Evolutionary conservation across 2,888 invertebrate genomes (phyloP).

Genomic region (Cheilosia vernalis): DNA sequence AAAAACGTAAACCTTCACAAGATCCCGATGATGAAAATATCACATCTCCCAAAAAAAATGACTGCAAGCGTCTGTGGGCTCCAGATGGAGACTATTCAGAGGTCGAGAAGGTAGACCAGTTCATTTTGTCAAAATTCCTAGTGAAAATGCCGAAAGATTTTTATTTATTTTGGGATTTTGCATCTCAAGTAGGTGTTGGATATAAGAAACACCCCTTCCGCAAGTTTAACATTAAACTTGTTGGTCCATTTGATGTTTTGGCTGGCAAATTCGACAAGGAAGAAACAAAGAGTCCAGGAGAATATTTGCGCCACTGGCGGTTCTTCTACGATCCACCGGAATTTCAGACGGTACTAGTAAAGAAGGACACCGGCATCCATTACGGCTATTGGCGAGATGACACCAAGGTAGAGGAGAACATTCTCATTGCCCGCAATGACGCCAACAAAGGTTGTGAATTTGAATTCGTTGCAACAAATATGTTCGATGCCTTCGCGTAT

Average conservation of each 20-base stretch:
- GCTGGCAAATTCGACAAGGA: constrained; percentile 85
- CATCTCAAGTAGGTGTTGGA: constrained; percentile 85
- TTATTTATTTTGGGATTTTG: constrained; percentile 92
- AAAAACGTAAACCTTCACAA: constrained; percentile 51
- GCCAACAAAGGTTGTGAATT: constrained; percentile 88
- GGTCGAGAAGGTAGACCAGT: constrained; percentile 84
- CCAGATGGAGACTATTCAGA: constrained; percentile 81
- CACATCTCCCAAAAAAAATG: constrained; percentile 14
- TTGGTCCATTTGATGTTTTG: constrained; percentile 95
- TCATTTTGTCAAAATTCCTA: constrained; percentile 90
- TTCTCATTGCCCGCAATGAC: constrained; percentile 90
- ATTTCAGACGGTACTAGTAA: constrained; percentile 92
- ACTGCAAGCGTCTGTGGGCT: constrained; percentile 20
- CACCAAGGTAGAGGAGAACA: constrained; percentile 88
- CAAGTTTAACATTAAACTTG: constrained; percentile 88
- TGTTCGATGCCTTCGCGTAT: constrained; percentile 80
- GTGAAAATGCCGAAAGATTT: constrained; percentile 96
- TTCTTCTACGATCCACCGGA: constrained; percentile 98
- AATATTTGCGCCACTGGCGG: constrained; percentile 93
- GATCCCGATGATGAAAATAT: constrained; percentile 3
- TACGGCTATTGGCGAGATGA: constrained; percentile 96
- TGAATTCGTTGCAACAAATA: constrained; percentile 86
- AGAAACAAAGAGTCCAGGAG: constrained; percentile 85
- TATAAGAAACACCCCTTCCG: constrained; percentile 86
- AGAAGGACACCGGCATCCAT: constrained; percentile 89